Base-by-base conservation (phyloP, 2,797 vertebrate genomes). In the Chrysocyon brachyurus region DNA sequence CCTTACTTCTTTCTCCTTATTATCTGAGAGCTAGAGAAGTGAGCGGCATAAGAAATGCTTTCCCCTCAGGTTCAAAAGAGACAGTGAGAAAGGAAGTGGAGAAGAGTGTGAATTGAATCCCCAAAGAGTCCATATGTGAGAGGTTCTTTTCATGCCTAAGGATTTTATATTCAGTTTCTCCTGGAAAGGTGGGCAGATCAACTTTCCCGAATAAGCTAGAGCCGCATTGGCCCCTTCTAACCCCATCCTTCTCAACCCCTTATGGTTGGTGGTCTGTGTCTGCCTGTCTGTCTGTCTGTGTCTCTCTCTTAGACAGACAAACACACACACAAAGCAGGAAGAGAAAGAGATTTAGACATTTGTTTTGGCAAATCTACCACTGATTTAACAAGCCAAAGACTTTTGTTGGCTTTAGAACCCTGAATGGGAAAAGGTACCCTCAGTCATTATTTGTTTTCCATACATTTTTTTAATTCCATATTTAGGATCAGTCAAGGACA, bases 1-100 rank as follows among this genome's bases (percentile, higher is more conserved):
- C 36, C 63, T 81, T 68, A 14, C 6, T 85, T 88, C 22, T 77
- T 73, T 93, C 40, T 84, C 21, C 82, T 63, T 93, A 82, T 88
- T 93, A 66, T 52, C 82, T 84, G 63, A 97, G 57, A 91, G 15
- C 3, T 46, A 59, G 16, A 19, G 19, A 84, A 94, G 16, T 19
- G 9, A 72, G 49, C 0, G 1, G 75, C 61, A 86, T 14, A 78
- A 31, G 40, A 85, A 95, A 79, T 56, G 33, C 52, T 86, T 92
- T 79, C 9, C 24, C 36, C 79, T 95, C 31, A 28, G 79, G 66
- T 92, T 97, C 84, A 89, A 93, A 63, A 89, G 84, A 95, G 36
- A 93, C 15, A 22, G 54, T 11, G 40, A 95, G 64, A 77, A 91
- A 93, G 52, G 87, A 88, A 87, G 49, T 11, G n/a, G 16, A 73